These are phyloP conservation scores for Cricetomys ansorgei DNA, from an alignment of 2,113 vertebrate species.

Conservation along the genomic window DNA sequence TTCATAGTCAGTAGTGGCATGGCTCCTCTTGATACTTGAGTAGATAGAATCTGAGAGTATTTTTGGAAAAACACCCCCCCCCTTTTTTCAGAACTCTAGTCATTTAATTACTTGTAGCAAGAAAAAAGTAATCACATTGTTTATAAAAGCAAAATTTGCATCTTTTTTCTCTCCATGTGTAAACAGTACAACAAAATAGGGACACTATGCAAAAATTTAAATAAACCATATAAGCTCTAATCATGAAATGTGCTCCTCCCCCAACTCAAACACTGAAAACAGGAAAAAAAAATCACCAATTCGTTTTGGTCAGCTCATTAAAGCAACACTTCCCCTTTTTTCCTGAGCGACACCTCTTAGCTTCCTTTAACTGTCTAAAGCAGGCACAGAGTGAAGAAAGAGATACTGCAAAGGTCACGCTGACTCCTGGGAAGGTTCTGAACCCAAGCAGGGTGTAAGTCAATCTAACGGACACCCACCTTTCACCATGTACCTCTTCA, in stretches of 20 bases:
- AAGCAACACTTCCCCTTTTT: background rate
- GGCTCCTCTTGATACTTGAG: background rate
- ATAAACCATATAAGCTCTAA: background rate
- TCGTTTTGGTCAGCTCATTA: no score
- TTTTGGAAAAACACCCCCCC: background rate
- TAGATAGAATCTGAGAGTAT: slow-evolving; percentile 19
- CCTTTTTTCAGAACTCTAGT: background rate
- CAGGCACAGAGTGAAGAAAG: background rate
- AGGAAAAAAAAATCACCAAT: background rate
- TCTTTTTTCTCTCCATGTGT: background rate
- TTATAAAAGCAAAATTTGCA: background rate
- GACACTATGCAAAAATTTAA: background rate
- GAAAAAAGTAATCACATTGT: background rate
- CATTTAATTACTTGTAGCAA: background rate
- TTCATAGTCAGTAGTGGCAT: background rate
- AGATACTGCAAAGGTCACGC: background rate
- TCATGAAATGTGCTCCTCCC: background rate
- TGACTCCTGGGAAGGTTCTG: background rate
- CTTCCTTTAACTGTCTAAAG: background rate
- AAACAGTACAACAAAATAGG: background rate
- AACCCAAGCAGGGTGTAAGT: no score
- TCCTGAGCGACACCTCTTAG: background rate
- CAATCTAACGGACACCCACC: no score
- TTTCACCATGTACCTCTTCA: background rate
- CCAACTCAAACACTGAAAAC: background rate